Evolutionary conservation across 35 echinoderm and acorn worm genomes (phyloP).

Genomic region (Heliocidaris tuberculata): DNA sequence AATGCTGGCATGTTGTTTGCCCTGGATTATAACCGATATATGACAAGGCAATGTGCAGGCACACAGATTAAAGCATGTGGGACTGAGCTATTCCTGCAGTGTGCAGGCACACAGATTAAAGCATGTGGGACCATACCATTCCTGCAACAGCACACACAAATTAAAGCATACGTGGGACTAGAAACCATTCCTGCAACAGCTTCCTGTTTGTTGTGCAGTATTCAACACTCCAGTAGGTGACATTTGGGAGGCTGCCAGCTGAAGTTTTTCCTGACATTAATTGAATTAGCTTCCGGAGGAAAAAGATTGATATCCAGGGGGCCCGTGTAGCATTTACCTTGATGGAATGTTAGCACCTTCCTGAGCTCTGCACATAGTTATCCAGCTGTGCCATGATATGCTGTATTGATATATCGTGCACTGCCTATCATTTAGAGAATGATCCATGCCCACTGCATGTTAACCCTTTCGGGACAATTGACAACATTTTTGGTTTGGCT

Average conservation of each 20-base stretch:
- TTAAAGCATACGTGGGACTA: too few species aligned
- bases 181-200: background rate
- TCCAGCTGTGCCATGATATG: background rate
- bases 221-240: background rate
- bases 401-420: too few species aligned
- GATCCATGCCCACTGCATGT: too few species aligned
- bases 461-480: too few species aligned
- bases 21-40: background rate
- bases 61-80: background rate
- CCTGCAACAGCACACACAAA: too few species aligned
- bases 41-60: background rate
- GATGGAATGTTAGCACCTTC: background rate
- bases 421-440: too few species aligned
- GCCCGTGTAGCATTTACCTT: background rate
- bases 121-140: background rate
- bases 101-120: too few species aligned
- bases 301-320: background rate
- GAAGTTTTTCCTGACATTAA: constrained; percentile 21
- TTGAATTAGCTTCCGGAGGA: background rate
- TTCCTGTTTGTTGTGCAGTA: background rate
- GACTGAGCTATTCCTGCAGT: background rate
- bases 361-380: background rate
- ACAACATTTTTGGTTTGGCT: too few species aligned
- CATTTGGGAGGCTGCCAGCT: constrained; percentile 5
- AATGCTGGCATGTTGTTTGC: background rate